Base-by-base conservation (phyloP, 1,140 invertebrate genomes). In the Globodera ellingtonae region DNA sequence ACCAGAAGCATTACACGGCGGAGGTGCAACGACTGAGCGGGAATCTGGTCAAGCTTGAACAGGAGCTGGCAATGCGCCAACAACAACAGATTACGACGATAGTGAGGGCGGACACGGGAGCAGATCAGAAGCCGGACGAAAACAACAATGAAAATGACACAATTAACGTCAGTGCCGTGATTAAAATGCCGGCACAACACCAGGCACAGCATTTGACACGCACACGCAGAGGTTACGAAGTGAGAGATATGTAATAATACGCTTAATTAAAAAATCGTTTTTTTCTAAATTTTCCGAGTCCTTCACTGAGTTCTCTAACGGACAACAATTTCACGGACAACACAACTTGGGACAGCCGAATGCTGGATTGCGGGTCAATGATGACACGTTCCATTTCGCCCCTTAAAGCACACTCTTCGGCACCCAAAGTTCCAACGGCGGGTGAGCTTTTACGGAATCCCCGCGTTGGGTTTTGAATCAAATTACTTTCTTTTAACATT, bases 1-100 rank as follows among this genome's bases (percentile, higher is more conserved):
- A 86, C 72, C 85, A 89, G 74, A 80, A 84, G 59, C 87, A 89
- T 62, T 87, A 89, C 62, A 79, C 84, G n/a, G 84, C 84, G 70
- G 87, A 89, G 78, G 86, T 89, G 10, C 82, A 81, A 69, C 75
- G 88, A 10, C 78, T 89, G 44, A 89, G 86, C 72, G 70, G 74
- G 4, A 82, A 81, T 35, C 81, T 89, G 35, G 84, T 83, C 44
- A 85, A 88, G 52, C 71, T 84, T 56, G 80, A 76, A 15, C 65
- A 70, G 21, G 87, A 86, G 24, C 80, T 82, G 77, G 75, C 67
- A 44, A 56, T 48, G 6, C 67, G 67, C 13, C 67, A 85, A 87
- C 80, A 85, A 87, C 80, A 81, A 65, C 70, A 81, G 48, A 86
- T 83, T 21, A 85, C 84, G n/a, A 85, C 75, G 66, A 86, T 85